These are phyloP conservation scores for Amblyopsis rosae DNA, from an alignment of 2,113 vertebrate species.

Conservation along the genomic window DNA sequence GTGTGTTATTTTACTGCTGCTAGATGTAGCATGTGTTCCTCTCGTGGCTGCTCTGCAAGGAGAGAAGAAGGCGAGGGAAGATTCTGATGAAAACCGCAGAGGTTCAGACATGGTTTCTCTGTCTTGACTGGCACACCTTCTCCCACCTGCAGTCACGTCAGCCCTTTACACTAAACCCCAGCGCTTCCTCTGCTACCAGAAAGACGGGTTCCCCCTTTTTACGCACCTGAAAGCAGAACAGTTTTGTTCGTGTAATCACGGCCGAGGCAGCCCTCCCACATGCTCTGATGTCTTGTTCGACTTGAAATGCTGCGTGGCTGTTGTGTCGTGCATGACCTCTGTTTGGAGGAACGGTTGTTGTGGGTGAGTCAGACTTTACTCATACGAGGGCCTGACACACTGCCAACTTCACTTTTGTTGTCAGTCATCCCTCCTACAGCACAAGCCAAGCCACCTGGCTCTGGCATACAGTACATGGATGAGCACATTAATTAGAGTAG, in stretches of 20 bases:
- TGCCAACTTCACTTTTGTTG: slow-evolving; percentile 58
- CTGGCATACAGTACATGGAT: slow-evolving; percentile 52
- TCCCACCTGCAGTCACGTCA: slow-evolving; percentile 1
- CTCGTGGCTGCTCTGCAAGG: not conserved
- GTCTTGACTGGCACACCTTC: not conserved
- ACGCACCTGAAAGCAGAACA: not conserved
- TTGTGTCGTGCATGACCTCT: slow-evolving; percentile 46
- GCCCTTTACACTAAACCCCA: not conserved
- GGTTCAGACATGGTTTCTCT: not conserved
- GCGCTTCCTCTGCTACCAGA: slow-evolving; percentile 3
- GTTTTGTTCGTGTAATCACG: not conserved
- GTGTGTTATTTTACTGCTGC: slow-evolving; percentile 16
- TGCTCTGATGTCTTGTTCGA: slow-evolving; percentile 4
- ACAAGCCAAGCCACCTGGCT: slow-evolving; percentile 38
- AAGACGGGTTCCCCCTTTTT: not conserved
- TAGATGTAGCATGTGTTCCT: not conserved
- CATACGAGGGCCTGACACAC: slow-evolving; percentile 48
- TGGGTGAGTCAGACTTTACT: slow-evolving; percentile 70
- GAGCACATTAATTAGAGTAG: not conserved
- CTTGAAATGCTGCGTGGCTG: slow-evolving; percentile 30
- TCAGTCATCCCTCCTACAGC: slow-evolving; percentile 72
- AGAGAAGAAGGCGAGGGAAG: not conserved
- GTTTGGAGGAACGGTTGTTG: slow-evolving; percentile 37
- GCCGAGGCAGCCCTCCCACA: slow-evolving; percentile 29
- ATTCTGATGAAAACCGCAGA: not conserved